A percentile compares a stretch with the other conserved stretches of the same genome.
Evolutionary conservation across 2,113 vertebrate genomes (phyloP).

Genomic region (Odobenus rosmarus): DNA sequence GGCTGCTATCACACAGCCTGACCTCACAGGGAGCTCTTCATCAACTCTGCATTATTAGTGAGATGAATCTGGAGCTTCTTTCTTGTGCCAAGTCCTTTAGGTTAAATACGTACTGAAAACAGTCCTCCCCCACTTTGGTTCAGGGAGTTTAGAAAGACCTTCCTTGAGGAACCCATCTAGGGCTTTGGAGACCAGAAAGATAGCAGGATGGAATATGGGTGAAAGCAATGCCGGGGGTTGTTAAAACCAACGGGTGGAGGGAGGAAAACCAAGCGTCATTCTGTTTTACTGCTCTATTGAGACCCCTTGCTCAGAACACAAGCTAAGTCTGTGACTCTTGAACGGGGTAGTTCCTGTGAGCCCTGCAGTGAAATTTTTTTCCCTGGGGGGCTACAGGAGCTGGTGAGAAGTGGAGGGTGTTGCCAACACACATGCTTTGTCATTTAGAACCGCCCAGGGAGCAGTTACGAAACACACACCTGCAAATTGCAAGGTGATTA

Average conservation of each 20-base stretch:
- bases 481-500: slow-evolving; percentile 60
- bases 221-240: slow-evolving; percentile 63
- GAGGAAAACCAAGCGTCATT: slow-evolving; percentile 70
- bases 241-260: slow-evolving; percentile 64
- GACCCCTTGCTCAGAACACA: slow-evolving; percentile 65
- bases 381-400: background rate
- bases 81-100: slow-evolving; percentile 66
- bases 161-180: slow-evolving; percentile 68
- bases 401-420: slow-evolving; percentile 19
- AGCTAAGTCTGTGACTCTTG: slow-evolving; percentile 64
- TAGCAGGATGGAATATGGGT: background rate
- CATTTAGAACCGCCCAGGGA: slow-evolving; percentile 73
- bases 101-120: slow-evolving; percentile 63
- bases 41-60: slow-evolving; percentile 63
- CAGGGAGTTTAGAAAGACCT: slow-evolving; percentile 64
- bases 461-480: slow-evolving; percentile 71
- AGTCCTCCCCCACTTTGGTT: slow-evolving; percentile 60
- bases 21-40: slow-evolving; percentile 31
- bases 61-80: slow-evolving; percentile 40
- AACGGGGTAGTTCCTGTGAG: slow-evolving; percentile 64
- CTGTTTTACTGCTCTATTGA: slow-evolving; percentile 78
- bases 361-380: slow-evolving; percentile 14
- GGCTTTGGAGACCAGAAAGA: slow-evolving; percentile 74
- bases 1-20: slow-evolving; percentile 16
- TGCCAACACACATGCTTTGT: slow-evolving; percentile 66